Conservation (phyloP, 2,797 vertebrate genomes). For the Perodicticus potto region DNA sequence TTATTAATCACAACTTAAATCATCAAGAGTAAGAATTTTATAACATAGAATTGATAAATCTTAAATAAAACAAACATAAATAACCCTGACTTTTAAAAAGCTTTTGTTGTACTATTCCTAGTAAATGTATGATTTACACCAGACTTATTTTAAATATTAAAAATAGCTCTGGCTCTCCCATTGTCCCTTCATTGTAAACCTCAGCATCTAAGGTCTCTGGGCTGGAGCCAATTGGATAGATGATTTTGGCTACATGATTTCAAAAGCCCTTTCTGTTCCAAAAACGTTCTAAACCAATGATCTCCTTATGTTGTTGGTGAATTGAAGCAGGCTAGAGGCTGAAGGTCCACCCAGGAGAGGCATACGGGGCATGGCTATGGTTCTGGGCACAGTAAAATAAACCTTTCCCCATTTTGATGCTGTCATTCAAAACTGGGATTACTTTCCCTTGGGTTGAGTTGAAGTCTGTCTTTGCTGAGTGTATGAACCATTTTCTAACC, state of each 20-base stretch:
- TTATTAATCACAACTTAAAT: conserved; percentile 13
- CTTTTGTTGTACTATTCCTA: not conserved
- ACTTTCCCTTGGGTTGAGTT: not conserved
- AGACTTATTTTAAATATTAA: not conserved
- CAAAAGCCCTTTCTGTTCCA: not conserved
- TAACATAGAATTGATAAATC: not conserved
- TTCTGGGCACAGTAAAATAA: not conserved
- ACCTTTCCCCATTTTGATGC: not conserved
- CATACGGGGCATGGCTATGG: not conserved
- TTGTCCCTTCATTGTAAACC: not conserved
- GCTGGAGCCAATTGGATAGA: not conserved
- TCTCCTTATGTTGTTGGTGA: not conserved
- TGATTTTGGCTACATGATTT: not conserved
- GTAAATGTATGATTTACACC: not conserved
- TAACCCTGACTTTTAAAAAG: not conserved
- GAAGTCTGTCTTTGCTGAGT: not conserved
- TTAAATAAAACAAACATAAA: not conserved
- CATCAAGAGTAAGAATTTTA: conserved; percentile 4
- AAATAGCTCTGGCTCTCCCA: not conserved
- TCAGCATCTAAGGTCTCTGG: not conserved
- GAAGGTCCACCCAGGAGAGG: not conserved
- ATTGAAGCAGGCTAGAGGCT: not conserved
- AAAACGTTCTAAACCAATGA: not conserved
- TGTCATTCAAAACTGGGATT: not conserved
- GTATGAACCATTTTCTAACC: not conserved